Conservation (phyloP, 2,797 vertebrate genomes). For the Odontamblyopus lacepedii region DNA sequence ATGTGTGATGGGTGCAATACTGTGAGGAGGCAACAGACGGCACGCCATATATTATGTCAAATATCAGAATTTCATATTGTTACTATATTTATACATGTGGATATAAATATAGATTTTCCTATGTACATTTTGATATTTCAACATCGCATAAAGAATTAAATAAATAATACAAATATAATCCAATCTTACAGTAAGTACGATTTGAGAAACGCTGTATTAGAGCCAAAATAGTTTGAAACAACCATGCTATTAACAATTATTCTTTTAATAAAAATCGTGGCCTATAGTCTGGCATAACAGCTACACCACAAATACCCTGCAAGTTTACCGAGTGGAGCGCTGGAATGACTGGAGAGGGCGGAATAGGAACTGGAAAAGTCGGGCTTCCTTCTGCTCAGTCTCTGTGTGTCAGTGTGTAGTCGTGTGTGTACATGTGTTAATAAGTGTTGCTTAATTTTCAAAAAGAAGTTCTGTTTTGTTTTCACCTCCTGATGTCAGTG, state of each 20-base stretch:
- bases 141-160: slow-evolving; percentile 84
- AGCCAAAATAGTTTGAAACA: slow-evolving; percentile 75
- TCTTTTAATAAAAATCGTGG: slow-evolving; percentile 59
- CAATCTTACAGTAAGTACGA: slow-evolving; percentile 77
- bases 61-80: slow-evolving; percentile 78
- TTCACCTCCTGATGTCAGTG: slow-evolving; percentile 95
- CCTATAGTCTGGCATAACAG: slow-evolving; percentile 80
- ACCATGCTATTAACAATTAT: slow-evolving; percentile 69
- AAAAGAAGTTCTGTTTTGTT: slow-evolving; percentile 49
- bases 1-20: slow-evolving; percentile 73
- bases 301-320: slow-evolving; percentile 88
- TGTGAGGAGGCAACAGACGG: slow-evolving; percentile 69
- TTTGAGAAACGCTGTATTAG: slow-evolving; percentile 81
- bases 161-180: slow-evolving; percentile 84
- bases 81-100: slow-evolving; percentile 83
- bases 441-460: slow-evolving; percentile 51
- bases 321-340: slow-evolving; percentile 87
- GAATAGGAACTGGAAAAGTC: slow-evolving; percentile 73
- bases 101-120: slow-evolving; percentile 85
- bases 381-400: slow-evolving; percentile 71
- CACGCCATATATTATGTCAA: slow-evolving; percentile 73
- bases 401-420: slow-evolving; percentile 35
- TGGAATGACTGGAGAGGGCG: slow-evolving; percentile 92
- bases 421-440: slow-evolving; percentile 46
- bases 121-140: slow-evolving; percentile 83